A percentile compares a stretch with the other conserved stretches of the same genome.
Conservation (phyloP, 2,113 vertebrate genomes). For the Bungarus multicinctus region DNA sequence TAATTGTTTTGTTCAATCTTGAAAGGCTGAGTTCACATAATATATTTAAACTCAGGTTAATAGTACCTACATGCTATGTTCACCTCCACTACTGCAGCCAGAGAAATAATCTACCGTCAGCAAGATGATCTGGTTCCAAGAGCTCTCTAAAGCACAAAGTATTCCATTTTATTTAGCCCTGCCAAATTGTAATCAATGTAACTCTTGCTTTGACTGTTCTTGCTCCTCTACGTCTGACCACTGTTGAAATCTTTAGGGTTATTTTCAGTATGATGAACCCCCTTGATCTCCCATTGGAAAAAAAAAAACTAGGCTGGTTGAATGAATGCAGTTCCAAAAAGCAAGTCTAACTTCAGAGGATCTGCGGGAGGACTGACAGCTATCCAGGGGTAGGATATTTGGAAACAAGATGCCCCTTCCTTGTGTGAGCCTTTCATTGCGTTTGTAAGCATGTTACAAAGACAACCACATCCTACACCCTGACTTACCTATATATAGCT, state of each 20-base stretch:
- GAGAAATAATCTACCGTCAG: not conserved
- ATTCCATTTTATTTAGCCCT: not conserved
- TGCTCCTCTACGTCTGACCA: not conserved
- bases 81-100: not conserved
- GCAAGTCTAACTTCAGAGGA: not conserved
- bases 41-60: not conserved
- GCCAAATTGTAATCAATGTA: not conserved
- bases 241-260: not conserved
- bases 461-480: not conserved
- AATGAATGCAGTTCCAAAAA: not conserved
- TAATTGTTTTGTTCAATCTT: not conserved
- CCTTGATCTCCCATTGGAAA: constrained; percentile 8
- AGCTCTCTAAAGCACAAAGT: not conserved
- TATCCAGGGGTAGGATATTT: not conserved
- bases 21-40: not conserved
- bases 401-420: not conserved
- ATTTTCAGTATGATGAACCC: not conserved
- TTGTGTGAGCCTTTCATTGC: not conserved
- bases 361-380: too few relatives aligned
- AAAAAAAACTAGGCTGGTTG: not conserved
- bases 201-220: not conserved
- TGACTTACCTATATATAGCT: not conserved
- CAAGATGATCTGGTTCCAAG: not conserved
- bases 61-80: too few relatives aligned
- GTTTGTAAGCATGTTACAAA: not conserved